phyloP scores from a whole-genome alignment of 2,797 vertebrate genomes.

The Triplophysa bombifrons region DNA sequence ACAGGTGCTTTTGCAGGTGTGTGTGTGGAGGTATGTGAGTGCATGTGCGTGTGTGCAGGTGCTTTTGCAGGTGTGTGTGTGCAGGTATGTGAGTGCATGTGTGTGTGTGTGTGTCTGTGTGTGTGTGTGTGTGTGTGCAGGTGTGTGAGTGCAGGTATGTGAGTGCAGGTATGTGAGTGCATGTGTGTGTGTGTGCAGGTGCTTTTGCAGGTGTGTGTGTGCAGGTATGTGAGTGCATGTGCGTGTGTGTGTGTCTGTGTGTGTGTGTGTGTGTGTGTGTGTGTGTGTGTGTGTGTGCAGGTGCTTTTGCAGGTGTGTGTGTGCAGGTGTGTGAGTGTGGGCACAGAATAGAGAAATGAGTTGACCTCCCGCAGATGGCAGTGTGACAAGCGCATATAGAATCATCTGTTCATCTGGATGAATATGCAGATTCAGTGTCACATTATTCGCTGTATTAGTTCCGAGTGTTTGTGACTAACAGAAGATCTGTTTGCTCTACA shows the following conservation, averaged over 20 bases:
- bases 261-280: no score
- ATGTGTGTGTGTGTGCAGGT: background rate
- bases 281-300: no score
- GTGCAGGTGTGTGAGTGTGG: background rate
- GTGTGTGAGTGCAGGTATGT: background rate
- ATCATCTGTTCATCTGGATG: slow-evolving; percentile 78
- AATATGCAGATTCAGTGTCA: slow-evolving; percentile 83
- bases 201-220: no score
- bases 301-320: no score
- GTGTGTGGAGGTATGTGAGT: background rate
- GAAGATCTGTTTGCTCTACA: background rate
- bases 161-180: background rate
- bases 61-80: background rate
- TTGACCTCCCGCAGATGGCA: slow-evolving; percentile 79
- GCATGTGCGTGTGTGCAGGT: background rate
- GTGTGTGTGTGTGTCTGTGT: background rate
- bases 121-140: background rate
- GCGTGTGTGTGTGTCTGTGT: background rate
- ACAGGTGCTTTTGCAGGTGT: no score
- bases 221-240: no score
- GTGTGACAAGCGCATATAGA: slow-evolving; percentile 80
- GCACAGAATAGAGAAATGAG: slow-evolving; percentile 53
- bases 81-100: no score
- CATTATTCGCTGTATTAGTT: slow-evolving; percentile 83
- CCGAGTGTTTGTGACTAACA: slow-evolving; percentile 68